These are phyloP conservation scores for Uropsilus gracilis DNA, from an alignment of 2,113 vertebrate genomes.

Conservation along the genomic window DNA sequence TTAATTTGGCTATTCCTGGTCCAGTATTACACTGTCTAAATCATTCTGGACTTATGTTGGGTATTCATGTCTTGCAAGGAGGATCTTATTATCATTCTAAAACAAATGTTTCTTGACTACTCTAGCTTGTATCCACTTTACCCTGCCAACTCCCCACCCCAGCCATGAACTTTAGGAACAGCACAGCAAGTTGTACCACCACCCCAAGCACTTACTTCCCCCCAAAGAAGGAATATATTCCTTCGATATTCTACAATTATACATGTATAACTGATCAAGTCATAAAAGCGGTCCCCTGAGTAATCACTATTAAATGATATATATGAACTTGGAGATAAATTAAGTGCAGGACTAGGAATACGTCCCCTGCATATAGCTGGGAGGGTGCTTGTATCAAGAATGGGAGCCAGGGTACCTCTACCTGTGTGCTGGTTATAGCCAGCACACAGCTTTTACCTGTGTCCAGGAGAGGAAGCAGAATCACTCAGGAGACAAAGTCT, in stretches of 20 bases:
- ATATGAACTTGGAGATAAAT: background rate
- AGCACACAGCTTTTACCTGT: background rate
- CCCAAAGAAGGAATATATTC: background rate
- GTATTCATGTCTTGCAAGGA: background rate
- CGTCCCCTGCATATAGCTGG: background rate
- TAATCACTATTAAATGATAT: background rate
- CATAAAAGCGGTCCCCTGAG: background rate
- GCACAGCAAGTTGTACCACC: background rate
- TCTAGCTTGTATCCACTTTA: background rate
- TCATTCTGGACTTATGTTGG: background rate
- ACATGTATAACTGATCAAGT: background rate
- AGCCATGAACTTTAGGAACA: background rate
- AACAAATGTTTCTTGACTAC: background rate
- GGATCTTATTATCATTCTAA: background rate
- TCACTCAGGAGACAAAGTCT: background rate
- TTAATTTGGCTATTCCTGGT: background rate
- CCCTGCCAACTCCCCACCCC: background rate
- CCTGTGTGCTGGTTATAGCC: background rate
- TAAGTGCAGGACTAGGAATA: background rate
- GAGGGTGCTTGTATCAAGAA: background rate
- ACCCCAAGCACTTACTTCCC: background rate
- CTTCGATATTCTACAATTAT: background rate
- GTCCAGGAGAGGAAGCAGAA: background rate
- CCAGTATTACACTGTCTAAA: background rate
- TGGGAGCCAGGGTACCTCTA: background rate